These are phyloP conservation scores for Andrena bicolor DNA, from an alignment of 2,888 invertebrate genomes.

Conservation along the genomic window DNA sequence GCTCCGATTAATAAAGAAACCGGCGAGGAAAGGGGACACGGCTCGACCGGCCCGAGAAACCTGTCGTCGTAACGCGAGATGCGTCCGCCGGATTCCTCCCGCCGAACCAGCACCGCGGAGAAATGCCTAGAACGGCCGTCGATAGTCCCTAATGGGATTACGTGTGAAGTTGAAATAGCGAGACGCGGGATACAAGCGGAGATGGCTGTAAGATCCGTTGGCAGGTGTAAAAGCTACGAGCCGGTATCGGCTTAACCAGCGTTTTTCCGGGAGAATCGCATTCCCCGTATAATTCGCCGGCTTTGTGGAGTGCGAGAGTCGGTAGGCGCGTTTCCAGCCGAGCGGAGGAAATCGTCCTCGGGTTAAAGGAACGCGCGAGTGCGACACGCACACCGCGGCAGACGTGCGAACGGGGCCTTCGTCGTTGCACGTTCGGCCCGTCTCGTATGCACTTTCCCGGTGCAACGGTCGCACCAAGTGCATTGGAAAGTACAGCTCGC, in stretches of 20 bases:
- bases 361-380: constrained; percentile 3
- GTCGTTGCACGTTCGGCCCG: constrained; percentile 29
- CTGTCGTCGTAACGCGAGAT: constrained; percentile 5
- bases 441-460: constrained; percentile 70
- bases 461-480: constrained; percentile 70
- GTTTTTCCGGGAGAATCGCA: constrained; percentile 13
- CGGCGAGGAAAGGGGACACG: not conserved
- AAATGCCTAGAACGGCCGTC: constrained; percentile 42
- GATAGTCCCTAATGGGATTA: constrained; percentile 55
- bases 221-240: constrained; percentile 35
- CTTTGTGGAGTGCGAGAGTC: constrained; percentile 5
- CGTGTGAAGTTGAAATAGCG: constrained; percentile 51
- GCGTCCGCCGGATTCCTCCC: not conserved
- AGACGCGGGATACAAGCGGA: constrained; percentile 15
- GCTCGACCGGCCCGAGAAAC: not conserved
- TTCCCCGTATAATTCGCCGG: constrained; percentile 26
- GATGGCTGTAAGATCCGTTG: not conserved
- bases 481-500: constrained; percentile 76
- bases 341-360: constrained; percentile 36
- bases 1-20: not conserved
- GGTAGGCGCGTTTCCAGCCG: not conserved
- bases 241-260: not conserved
- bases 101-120: constrained; percentile 34
- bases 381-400: constrained; percentile 18
- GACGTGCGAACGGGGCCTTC: constrained; percentile 58